phyloP scores from a whole-genome alignment of 2,113 vertebrate genomes.

The Phoxinus phoxinus region DNA sequence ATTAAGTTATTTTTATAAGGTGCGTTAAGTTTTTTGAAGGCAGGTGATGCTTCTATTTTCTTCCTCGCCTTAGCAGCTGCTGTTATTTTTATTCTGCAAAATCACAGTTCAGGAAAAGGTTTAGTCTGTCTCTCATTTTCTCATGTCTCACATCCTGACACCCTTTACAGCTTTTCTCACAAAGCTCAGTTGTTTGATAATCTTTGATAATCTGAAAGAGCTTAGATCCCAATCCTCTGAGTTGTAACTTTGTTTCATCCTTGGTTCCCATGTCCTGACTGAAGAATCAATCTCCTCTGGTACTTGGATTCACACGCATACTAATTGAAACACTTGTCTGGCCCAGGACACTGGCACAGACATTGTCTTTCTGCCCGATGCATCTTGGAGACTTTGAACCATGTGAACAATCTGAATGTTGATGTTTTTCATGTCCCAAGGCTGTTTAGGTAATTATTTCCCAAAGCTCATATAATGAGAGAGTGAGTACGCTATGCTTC shows the following conservation, averaged over 20 bases:
- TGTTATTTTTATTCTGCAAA: slow-evolving; percentile 16
- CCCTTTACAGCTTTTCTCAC: slow-evolving; percentile 7
- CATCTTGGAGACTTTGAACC: slow-evolving; percentile 56
- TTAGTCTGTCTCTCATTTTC: slow-evolving; percentile 11
- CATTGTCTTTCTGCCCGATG: slow-evolving; percentile 53
- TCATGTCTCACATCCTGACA: slow-evolving; percentile 42
- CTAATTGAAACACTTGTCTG: neutral
- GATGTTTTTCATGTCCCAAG: neutral
- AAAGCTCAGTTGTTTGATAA: slow-evolving; percentile 23
- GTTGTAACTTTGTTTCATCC: slow-evolving; percentile 27
- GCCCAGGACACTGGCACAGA: slow-evolving; percentile 45
- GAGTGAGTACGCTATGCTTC: slow-evolving; percentile 14
- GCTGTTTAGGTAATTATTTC: slow-evolving; percentile 46
- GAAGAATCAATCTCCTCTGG: slow-evolving; percentile 29
- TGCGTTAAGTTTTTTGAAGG: neutral
- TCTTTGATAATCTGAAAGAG: slow-evolving; percentile 15
- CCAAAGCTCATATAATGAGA: slow-evolving; percentile 48
- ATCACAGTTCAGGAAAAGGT: slow-evolving; percentile 15
- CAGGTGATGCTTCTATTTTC: slow-evolving; percentile 24
- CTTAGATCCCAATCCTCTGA: neutral
- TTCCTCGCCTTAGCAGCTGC: neutral
- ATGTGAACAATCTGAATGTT: slow-evolving; percentile 58
- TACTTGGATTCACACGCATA: slow-evolving; percentile 2
- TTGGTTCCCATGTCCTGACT: slow-evolving; percentile 18
- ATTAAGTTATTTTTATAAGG: neutral